Evolutionary conservation across 2,797 vertebrate genomes (phyloP).

Genomic region (Saxicola maurus): DNA sequence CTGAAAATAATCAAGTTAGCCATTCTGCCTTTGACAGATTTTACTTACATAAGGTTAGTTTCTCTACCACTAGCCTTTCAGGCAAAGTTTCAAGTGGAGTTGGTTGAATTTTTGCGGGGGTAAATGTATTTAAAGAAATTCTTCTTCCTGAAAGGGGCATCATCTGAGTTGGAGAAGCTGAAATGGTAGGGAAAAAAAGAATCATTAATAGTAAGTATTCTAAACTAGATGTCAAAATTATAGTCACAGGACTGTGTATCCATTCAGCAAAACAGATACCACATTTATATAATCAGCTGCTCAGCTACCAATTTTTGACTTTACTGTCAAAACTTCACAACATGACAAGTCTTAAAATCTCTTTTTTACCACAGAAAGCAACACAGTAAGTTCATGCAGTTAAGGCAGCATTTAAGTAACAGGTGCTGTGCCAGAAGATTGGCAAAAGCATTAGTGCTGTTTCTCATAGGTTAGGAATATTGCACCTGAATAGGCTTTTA

Average conservation of each 20-base stretch:
- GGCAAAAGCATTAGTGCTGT: not conserved
- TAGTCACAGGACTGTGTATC: not conserved
- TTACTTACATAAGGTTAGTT: conserved; percentile 43
- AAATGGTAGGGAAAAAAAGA: not conserved
- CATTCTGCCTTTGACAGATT: not conserved
- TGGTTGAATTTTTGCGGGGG: conserved; percentile 82
- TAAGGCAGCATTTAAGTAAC: not conserved
- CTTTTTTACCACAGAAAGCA: not conserved
- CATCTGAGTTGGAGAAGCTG: conserved; percentile 48
- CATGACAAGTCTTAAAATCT: not conserved
- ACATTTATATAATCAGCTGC: not conserved
- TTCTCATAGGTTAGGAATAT: not conserved
- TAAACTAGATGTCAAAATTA: not conserved
- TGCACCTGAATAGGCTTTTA: not conserved
- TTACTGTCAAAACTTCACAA: not conserved
- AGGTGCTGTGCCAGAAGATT: not conserved
- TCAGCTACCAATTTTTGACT: not conserved
- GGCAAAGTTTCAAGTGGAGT: conserved; percentile 72
- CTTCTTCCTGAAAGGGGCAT: conserved; percentile 76
- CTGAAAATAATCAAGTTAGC: not conserved
- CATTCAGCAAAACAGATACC: not conserved
- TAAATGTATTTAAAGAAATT: conserved; percentile 82
- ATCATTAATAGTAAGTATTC: not conserved
- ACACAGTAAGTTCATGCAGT: not conserved
- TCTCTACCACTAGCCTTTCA: conserved; percentile 47